A percentile compares a stretch with the other conserved stretches of the same genome.
phyloP scores from a whole-genome alignment of 1,140 invertebrate species.

The Drosophila teissieri region DNA sequence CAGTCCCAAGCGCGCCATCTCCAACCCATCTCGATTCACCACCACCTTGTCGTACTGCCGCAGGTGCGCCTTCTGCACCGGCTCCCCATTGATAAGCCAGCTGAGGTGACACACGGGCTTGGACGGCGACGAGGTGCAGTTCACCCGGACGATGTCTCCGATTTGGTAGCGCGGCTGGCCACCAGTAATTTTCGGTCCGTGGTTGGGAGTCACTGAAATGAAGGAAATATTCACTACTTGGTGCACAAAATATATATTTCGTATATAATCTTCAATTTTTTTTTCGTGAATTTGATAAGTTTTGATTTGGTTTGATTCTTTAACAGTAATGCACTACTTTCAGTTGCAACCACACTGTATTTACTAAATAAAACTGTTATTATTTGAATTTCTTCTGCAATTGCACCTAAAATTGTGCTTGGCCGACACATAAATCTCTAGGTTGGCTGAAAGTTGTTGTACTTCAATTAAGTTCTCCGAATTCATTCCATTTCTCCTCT shows the following conservation, averaged over 20 bases:
- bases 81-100: conserved; percentile 95
- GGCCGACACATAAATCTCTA: conserved; percentile 1
- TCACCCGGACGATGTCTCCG: conserved; percentile 91
- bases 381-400: too few relatives aligned
- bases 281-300: too few relatives aligned
- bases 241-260: neutral
- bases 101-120: conserved; percentile 92
- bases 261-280: too few relatives aligned
- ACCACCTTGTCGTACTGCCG: conserved; percentile 73
- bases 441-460: neutral
- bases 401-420: too few relatives aligned
- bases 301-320: too few relatives aligned
- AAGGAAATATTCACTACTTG: conserved; percentile 17
- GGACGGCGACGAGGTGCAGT: conserved; percentile 92
- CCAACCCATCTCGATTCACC: conserved; percentile 86
- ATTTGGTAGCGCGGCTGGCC: conserved; percentile 92
- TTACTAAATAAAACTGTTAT: too few relatives aligned
- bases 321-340: too few relatives aligned
- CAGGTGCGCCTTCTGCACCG: conserved; percentile 86
- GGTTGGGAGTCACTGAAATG: conserved; percentile 90
- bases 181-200: conserved; percentile 93
- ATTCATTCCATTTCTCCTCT: neutral
- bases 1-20: conserved; percentile 89
- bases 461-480: conserved; percentile 23
- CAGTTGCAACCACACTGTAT: too few relatives aligned